These are phyloP conservation scores for Amphipoea lucens DNA, from an alignment of 2,888 invertebrate genomes.

Conservation along the genomic window DNA sequence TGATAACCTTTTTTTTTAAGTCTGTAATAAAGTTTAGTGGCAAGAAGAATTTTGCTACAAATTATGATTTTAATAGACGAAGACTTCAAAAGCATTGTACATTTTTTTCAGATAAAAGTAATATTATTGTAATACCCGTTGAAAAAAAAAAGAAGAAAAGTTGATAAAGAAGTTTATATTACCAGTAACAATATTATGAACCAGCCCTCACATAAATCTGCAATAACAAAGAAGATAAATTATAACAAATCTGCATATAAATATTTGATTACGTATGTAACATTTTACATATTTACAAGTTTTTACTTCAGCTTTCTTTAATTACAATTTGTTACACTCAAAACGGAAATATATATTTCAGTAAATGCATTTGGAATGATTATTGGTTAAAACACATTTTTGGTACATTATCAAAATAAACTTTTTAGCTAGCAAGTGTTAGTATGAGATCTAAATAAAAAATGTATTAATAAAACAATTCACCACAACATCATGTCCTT, in stretches of 20 bases:
- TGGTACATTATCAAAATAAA: constrained; percentile 24
- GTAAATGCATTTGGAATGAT: constrained; percentile 59
- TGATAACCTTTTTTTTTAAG: too few relatives aligned
- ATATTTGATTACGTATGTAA: constrained; percentile 30
- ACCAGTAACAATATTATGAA: constrained; percentile 38
- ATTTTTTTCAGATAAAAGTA: constrained; percentile 72
- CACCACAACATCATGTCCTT: constrained; percentile 9
- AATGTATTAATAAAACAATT: constrained; percentile 20
- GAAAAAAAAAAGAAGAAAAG: constrained; percentile 68
- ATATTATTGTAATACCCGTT: constrained; percentile 78
- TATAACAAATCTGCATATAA: constrained; percentile 39
- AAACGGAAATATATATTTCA: constrained; percentile 11
- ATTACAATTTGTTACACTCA: constrained; percentile 27
- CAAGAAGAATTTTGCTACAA: constrained; percentile 3
- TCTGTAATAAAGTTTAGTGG: constrained; percentile 47
- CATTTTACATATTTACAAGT: constrained; percentile 22
- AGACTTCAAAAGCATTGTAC: neutral
- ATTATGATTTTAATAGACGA: neutral
- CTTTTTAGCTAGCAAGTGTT: neutral
- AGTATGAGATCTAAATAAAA: constrained; percentile 49
- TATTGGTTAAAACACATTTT: constrained; percentile 28
- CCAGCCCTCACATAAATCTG: constrained; percentile 46
- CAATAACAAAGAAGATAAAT: constrained; percentile 26
- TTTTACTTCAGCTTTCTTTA: constrained; percentile 19
- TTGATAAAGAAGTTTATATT: constrained; percentile 36